Base-by-base conservation (phyloP, 1,140 invertebrate genomes). In the Lepidostoma basale region DNA sequence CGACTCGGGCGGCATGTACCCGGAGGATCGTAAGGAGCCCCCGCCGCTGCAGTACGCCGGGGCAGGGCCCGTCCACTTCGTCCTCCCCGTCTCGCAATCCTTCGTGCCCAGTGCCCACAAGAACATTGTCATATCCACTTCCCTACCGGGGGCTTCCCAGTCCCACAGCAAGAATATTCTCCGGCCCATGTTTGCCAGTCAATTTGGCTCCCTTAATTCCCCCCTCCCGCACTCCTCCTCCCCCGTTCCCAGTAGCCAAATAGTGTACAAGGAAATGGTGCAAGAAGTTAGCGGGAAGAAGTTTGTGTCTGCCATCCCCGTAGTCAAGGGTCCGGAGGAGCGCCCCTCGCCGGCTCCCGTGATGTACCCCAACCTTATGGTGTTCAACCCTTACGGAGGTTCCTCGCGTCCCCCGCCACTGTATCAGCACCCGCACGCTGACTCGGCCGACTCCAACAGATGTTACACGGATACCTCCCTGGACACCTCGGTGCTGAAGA, bases 351-450 rank as follows among this genome's bases (percentile, higher is more conserved):
- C 79, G 62, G 74, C 74, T 60, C 77, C 74, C 67, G 76, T 79
- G 10, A 73, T 81, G 74, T 82, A 81, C 69, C 81, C 81, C 65
- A 83, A 82, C 76, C 74, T 82, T 8, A 81, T 83, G 80, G 78
- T 82, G 14, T 76, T 82, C 14, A 79, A 83, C 64, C 79, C 78
- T 33, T 81, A 77, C 74, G 59, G 59, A 8, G 78, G 77, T 6
- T 79, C 80, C 62, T 78, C 81, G 76, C 80, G 80, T 47, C 75
- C 75, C 22, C 80, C 77, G 36, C 77, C 76, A 0, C 28, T 30
- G n/a, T n/a, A n/a, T 62, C 44, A 33, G 14, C 58, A 54, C 22
- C 6, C 45, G 16, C 10, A 30, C 22, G 20, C 12, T 39, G 47
- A 40, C 18, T 22, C n/a, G 9, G 47, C 23, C 12, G n/a, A 33